Conservation (phyloP, 2,888 invertebrate species). For the Drosophila mimica region DNA sequence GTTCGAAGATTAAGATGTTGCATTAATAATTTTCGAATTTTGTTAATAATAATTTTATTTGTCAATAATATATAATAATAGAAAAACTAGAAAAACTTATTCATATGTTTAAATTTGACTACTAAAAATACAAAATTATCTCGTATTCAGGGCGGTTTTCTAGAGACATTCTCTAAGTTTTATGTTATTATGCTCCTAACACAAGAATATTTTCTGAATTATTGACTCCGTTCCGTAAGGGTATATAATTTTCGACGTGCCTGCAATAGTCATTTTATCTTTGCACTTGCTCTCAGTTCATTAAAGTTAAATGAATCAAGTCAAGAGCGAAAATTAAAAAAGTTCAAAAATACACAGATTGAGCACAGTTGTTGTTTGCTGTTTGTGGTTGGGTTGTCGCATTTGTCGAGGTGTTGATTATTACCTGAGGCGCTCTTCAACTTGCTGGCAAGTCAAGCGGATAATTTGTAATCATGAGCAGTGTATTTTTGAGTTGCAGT, state of each 20-base stretch:
- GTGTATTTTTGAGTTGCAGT: not conserved
- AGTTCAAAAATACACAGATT: conserved; percentile 32
- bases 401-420: conserved; percentile 66
- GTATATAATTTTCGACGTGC: not conserved
- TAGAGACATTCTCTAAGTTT: not conserved
- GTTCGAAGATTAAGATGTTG: not conserved
- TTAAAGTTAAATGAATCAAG: conserved; percentile 77
- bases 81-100: no score
- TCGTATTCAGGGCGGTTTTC: not conserved
- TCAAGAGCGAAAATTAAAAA: conserved; percentile 36
- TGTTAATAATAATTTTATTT: not conserved
- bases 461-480: conserved; percentile 46
- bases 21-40: no score
- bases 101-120: no score
- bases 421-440: conserved; percentile 46
- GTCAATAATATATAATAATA: not conserved
- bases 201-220: not conserved
- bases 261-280: not conserved
- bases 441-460: conserved; percentile 43
- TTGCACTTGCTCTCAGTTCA: conserved; percentile 57
- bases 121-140: not conserved
- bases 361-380: conserved; percentile 53
- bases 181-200: not conserved
- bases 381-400: conserved; percentile 29
- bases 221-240: not conserved